Evolutionary conservation across 2,113 vertebrate genomes (phyloP).

Genomic region (Paedocypris sp.): DNA sequence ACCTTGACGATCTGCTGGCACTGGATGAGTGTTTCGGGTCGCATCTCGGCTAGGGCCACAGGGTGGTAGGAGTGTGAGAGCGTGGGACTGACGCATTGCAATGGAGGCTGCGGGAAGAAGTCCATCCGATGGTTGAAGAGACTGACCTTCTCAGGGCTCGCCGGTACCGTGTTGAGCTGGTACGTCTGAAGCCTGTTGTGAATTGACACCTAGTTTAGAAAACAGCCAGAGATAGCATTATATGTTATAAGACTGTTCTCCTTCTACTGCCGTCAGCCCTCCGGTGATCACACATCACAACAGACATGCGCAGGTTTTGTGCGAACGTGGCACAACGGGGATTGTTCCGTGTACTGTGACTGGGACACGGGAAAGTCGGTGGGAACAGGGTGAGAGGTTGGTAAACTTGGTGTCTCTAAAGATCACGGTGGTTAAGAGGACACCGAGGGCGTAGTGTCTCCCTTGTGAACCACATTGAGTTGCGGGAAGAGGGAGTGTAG

Average conservation of each 20-base stretch:
- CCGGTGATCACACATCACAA: conserved; percentile 54
- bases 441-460: conserved; percentile 63
- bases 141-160: conserved; percentile 74
- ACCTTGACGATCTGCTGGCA: conserved; percentile 98
- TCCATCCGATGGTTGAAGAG: conserved; percentile 72
- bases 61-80: conserved; percentile 59
- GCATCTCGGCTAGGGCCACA: conserved; percentile 54
- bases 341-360: conserved; percentile 8
- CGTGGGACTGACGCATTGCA: conserved; percentile 56
- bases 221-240: conserved; percentile 99
- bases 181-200: conserved; percentile 99
- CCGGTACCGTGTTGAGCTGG: conserved; percentile 80
- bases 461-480: conserved; percentile 57
- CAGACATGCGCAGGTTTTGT: conserved; percentile 52
- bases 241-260: conserved; percentile 92
- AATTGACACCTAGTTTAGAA: conserved; percentile 99
- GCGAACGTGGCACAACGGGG: conserved; percentile 38
- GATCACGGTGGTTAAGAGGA: conserved; percentile 55
- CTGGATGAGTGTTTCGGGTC: conserved; percentile 88
- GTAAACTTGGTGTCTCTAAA: not conserved
- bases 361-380: not conserved
- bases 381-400: conserved; percentile 13
- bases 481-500: conserved; percentile 37
- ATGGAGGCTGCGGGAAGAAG: conserved; percentile 51
- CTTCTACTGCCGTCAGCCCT: conserved; percentile 65